Evolutionary conservation across 2,888 invertebrate species (phyloP), one percentile per base, ranked within the genome.

Genomic region (Trachelus troglodyta): DNA sequence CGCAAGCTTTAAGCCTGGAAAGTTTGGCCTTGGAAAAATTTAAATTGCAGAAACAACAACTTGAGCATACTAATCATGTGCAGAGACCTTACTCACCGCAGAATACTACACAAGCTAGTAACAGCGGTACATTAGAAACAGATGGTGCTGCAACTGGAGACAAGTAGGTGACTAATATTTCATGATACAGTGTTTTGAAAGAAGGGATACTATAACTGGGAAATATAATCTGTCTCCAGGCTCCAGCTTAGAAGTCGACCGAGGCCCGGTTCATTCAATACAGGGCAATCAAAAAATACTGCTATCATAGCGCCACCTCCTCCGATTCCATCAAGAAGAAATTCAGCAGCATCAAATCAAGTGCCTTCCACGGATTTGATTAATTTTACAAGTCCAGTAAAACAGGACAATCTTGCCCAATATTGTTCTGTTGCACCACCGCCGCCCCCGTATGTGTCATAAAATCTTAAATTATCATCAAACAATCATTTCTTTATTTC

Each of bases 1-100:
- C 97, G 1, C 96, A 96, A 90, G 97, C 97, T 76, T 92, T 97
- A 75, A 97, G 97, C 92, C 93, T 97, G 89, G 97, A 97, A 92
- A 96, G 96, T 88, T 93, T 97, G 84, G 97, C 97, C 69, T 92
- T 97, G 83, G 97, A 97, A 89, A 95, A 96, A 89, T 97, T 96
- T 91, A 94, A 94, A 85, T 94, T 96, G 82, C 94, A 95, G 91
- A 96, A 95, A 91, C 93, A 94, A 79, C 89, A 87, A 76, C 85
- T 85, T 33, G 88, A 89, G 12, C 87, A 84, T 79, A 83, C 80
- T 12, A 86, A 81, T 79, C 83, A 83, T 79, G 83, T 79, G n/a
- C 85, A 82, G 34, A 81, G 85, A 75, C 75, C 81, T 12, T 83
- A 78, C 76, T 31, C 77, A 30, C 11, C 82, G 15, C 85, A 84